phyloP scores from a whole-genome alignment of 2,797 vertebrate species.

The Okamejei kenojei region DNA sequence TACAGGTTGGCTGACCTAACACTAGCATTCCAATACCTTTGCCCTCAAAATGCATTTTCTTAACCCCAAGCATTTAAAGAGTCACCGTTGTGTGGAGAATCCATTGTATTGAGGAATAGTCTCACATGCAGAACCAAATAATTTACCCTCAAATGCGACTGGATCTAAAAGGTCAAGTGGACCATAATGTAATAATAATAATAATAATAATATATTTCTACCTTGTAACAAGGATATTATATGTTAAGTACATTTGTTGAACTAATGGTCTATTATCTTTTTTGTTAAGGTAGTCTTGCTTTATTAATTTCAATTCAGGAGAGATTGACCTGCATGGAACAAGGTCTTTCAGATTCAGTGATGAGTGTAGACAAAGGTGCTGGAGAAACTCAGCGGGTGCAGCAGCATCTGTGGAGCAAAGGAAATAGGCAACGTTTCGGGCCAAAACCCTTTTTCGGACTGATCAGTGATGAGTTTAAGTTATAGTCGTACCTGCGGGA shows the following conservation, averaged over 20 bases:
- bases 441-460: too few relatives aligned
- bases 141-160: not conserved
- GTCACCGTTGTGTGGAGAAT: constrained; percentile 4
- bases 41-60: constrained; percentile 22
- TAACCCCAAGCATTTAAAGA: constrained; percentile 17
- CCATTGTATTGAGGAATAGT: not conserved
- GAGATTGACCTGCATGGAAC: not conserved
- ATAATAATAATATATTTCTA: constrained; percentile 23
- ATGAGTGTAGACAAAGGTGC: too few relatives aligned
- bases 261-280: constrained; percentile 2
- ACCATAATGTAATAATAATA: not conserved
- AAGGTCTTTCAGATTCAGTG: not conserved
- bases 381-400: too few relatives aligned
- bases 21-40: not conserved
- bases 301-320: not conserved
- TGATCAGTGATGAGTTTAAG: not conserved
- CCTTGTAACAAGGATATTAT: constrained; percentile 21
- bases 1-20: constrained; percentile 23
- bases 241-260: not conserved
- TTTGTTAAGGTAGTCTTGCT: not conserved
- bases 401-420: too few relatives aligned
- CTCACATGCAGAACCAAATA: not conserved
- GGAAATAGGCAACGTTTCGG: too few relatives aligned
- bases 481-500: not conserved
- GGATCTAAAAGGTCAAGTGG: not conserved